Evolutionary conservation across 2,797 vertebrate species (phyloP), one percentile per base, ranked within the genome.

Genomic region (Schizothorax lantsangensis): DNA sequence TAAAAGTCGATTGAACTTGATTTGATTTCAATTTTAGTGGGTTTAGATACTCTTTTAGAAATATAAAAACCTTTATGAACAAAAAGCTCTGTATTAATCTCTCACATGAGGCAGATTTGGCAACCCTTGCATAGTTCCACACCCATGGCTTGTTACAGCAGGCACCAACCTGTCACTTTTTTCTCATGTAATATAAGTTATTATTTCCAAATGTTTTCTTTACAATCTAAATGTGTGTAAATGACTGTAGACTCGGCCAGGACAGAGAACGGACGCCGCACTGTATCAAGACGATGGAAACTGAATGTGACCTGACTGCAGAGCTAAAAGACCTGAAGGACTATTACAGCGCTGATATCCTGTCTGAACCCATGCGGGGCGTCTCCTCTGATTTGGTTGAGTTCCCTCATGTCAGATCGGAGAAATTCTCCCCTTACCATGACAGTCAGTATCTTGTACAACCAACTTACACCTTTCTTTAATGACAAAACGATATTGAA

Each of bases 251-350:
- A 83, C 0, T 71, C 0, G 87, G 83, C 0, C 14, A 85, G 59
- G 5, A 96, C 40, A 90, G 86, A 14, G 78, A 93, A 88, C 96
- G 43, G 73, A 95, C 88, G 59, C 47, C 21, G 5, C 81, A 91
- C 84, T 99, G 98, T 66, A 91, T 95, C 86, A 82, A 1, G 0
- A 96, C 87, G 0, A 36, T 1, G 10, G 72, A 78, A 7, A 97
- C 96, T 0, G 90, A 93, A 23, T 99, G 98, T 21, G 98, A 99
- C 80, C 92, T 99, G 89, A 96, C 97, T 2, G 88, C 84, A 0
- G 91, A 49, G 1, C 59, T 97, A 49, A 91, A 84, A 11, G 88
- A 97, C 0, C 85, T 95, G 17, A 91, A 54, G 0, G 91, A 90
- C 87, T 93, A 36, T 0, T 99, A 99, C 14, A 73, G 5, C 0